Percentiles rank a stretch among this genome's conserved stretches.
Evolutionary conservation across 2,797 vertebrate genomes (phyloP).

Genomic region (Carapus acus): DNA sequence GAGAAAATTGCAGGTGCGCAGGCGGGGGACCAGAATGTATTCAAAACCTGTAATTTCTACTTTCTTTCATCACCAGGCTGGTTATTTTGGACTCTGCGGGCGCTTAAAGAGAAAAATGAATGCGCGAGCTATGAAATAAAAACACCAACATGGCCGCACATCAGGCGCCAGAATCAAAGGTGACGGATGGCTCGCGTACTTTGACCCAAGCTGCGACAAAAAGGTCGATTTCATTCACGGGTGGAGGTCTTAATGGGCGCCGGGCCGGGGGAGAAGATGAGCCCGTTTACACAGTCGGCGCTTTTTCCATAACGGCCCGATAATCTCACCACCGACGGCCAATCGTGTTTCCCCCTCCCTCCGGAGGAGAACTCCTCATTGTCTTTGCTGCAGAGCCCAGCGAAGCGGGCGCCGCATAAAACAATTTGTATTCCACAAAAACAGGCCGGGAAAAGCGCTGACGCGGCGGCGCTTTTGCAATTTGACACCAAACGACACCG

Average conservation of each 20-base stretch:
- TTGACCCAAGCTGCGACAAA: conserved; percentile 6
- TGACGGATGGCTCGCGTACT: no score
- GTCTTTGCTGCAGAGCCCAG: no score
- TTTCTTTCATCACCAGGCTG: background rate
- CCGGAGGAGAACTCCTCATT: no score
- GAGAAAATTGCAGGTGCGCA: background rate
- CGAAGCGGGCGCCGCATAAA: no score
- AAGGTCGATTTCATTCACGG: conserved; percentile 1
- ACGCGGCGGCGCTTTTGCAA: conserved; percentile 26
- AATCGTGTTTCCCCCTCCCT: conserved; percentile 9
- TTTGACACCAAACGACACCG: conserved; percentile 22
- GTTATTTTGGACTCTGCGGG: no score
- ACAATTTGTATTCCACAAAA: no score
- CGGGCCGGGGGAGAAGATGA: conserved; percentile 35
- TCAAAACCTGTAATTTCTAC: conserved; percentile 1
- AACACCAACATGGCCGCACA: no score
- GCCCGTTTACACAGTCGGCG: conserved; percentile 41
- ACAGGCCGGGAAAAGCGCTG: background rate
- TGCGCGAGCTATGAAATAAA: no score
- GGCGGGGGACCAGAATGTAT: background rate
- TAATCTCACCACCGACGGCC: conserved; percentile 32
- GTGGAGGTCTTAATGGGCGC: conserved; percentile 12
- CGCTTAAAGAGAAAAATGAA: no score
- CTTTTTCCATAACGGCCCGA: conserved; percentile 36
- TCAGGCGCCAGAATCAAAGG: no score